Percentiles rank a stretch among this genome's conserved stretches.
Evolutionary conservation across 2,113 vertebrate species (phyloP).

Genomic region (Genyomyrus donnyi): DNA sequence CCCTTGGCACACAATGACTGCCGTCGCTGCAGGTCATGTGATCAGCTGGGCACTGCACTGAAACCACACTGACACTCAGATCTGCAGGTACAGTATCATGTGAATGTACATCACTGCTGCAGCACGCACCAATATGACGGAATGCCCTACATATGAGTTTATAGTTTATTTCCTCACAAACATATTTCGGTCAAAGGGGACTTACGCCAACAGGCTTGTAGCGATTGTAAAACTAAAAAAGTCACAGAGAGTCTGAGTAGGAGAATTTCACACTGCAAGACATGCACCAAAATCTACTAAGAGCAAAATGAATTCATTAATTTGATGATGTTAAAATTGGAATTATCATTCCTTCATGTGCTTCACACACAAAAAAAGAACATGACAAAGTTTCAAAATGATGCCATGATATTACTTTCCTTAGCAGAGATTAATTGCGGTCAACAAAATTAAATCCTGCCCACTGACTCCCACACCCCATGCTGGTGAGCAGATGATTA

Average conservation of each 20-base stretch:
- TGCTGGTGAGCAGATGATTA: not conserved
- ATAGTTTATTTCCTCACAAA: not conserved
- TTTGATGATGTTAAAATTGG: not conserved
- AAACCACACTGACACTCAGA: not conserved
- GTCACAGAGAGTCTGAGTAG: not conserved
- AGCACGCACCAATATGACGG: not conserved
- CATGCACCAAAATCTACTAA: not conserved
- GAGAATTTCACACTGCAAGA: not conserved
- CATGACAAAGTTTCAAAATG: not conserved
- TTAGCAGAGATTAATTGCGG: not conserved
- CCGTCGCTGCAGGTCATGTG: conserved; percentile 38
- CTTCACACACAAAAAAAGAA: not conserved
- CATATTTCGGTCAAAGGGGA: not conserved
- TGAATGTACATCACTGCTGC: not conserved
- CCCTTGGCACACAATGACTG: conserved; percentile 29
- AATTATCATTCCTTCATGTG: not conserved
- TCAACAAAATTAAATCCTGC: not conserved
- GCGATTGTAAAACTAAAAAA: not conserved
- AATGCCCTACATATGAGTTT: not conserved
- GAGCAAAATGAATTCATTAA: not conserved
- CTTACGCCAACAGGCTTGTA: not conserved
- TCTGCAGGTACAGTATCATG: not conserved
- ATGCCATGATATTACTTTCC: not conserved
- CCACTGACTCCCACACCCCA: not conserved
- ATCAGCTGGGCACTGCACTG: conserved; percentile 41